Conservation (phyloP, 2,113 vertebrate genomes). For the Formicarius rufipectus region DNA sequence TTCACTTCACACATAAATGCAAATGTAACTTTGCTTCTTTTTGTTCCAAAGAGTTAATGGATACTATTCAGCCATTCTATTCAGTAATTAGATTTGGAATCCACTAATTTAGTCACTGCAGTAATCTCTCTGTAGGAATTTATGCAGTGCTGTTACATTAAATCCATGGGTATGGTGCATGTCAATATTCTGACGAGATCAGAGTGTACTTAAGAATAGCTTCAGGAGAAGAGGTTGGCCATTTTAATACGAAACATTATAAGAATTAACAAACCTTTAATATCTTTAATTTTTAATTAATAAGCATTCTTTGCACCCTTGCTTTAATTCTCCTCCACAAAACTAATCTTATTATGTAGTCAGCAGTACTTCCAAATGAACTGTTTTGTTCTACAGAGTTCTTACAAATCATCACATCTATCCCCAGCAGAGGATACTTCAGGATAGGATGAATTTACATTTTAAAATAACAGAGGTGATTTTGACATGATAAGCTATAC, state of each 20-base stretch:
- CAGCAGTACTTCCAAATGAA: neutral
- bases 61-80: neutral
- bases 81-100: conserved; percentile 22
- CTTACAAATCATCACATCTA: neutral
- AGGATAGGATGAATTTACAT: neutral
- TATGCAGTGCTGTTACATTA: neutral
- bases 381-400: neutral
- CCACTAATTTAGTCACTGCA: neutral
- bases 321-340: neutral
- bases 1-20: neutral
- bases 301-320: neutral
- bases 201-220: neutral
- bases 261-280: neutral
- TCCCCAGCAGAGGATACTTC: neutral
- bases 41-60: neutral
- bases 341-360: neutral
- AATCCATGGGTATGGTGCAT: neutral
- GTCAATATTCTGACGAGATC: neutral
- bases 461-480: neutral
- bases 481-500: neutral
- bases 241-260: neutral
- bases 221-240: neutral
- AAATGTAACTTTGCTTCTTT: neutral
- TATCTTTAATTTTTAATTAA: neutral
- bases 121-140: neutral